phyloP scores from a whole-genome alignment of 2,113 vertebrate genomes.

The Corvus cornix region DNA sequence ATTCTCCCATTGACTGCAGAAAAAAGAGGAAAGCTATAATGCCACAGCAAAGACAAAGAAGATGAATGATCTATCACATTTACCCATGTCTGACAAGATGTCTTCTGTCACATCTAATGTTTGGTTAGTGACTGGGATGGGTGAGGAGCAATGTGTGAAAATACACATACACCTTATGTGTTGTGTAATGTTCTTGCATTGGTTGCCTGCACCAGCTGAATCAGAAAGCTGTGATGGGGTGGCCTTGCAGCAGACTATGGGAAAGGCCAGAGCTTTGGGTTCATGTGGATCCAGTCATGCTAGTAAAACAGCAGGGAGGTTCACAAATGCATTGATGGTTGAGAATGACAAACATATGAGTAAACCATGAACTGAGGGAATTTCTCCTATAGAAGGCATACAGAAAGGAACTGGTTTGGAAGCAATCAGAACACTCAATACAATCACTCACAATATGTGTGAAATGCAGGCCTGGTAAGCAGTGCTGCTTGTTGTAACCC shows the following conservation, averaged over 20 bases:
- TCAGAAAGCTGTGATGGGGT: not conserved
- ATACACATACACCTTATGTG: not conserved
- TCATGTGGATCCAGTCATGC: not conserved
- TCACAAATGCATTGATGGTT: not conserved
- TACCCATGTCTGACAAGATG: not conserved
- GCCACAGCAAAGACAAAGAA: not conserved
- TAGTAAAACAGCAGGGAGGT: not conserved
- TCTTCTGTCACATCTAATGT: not conserved
- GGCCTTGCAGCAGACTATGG: not conserved
- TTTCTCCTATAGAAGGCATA: not conserved
- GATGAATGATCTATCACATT: not conserved
- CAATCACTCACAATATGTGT: not conserved
- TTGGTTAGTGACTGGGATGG: not conserved
- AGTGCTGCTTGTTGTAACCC: not conserved
- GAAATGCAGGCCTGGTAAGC: not conserved
- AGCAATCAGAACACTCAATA: not conserved
- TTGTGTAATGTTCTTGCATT: not conserved
- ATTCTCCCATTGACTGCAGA: not conserved
- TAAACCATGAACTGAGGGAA: not conserved
- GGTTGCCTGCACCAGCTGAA: not conserved
- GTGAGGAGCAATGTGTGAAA: not conserved
- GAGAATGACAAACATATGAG: not conserved
- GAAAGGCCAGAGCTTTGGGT: not conserved
- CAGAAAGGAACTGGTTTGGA: not conserved
- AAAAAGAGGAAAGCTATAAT: not conserved